Evolutionary conservation across 2,888 invertebrate genomes (phyloP), one percentile per base, ranked within the genome.

Genomic region (Bellardia bayeri): DNA sequence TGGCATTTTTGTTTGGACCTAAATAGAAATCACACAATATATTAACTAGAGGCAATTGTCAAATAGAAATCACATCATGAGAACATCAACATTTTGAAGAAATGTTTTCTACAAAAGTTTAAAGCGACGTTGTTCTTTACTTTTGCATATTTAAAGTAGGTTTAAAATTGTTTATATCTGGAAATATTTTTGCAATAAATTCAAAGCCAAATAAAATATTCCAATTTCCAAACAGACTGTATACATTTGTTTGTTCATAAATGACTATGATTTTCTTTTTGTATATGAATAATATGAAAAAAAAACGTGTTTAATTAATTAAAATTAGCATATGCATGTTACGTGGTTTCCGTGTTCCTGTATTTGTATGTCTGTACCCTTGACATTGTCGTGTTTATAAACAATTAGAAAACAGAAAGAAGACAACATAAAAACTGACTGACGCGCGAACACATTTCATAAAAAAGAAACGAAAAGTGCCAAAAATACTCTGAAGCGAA

Each of bases 331-430:
- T 40, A 33, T n/a, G 66, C 30, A 37, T 23, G n/a, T 54, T 16
- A 30, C 42, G 14, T 58, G 30, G 30, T 51, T 49, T 63, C 33
- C 23, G 8, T 16, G 1, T 23, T 37, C 33, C 23, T 66, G 13
- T 54, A 13, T n/a, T 30, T 23, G n/a, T 45, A 42, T 16, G 30
- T 42, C 79, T 61, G 75, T 82, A 80, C 40, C 63, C 82, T 82
- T 86, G 86, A 61, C 79, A 82, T 79, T 86, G 79, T 42, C 74
- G 49, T 75, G 74, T 33, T 69, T 75, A 40, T 23, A 79, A 58
- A 64, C 74, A 63, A 61, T 45, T 58, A 61, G 63, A 80, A 54
- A 37, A 9, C 9, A 45, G 11, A 45, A 11, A 45, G 13, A 58
- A 58, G n/a, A 16, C 13, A 61, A 76, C 11, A 13, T 51, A 9